Evolutionary conservation across 2,113 vertebrate genomes (phyloP), one percentile per base, ranked within the genome.

Genomic region (Tauraco erythrolophus): DNA sequence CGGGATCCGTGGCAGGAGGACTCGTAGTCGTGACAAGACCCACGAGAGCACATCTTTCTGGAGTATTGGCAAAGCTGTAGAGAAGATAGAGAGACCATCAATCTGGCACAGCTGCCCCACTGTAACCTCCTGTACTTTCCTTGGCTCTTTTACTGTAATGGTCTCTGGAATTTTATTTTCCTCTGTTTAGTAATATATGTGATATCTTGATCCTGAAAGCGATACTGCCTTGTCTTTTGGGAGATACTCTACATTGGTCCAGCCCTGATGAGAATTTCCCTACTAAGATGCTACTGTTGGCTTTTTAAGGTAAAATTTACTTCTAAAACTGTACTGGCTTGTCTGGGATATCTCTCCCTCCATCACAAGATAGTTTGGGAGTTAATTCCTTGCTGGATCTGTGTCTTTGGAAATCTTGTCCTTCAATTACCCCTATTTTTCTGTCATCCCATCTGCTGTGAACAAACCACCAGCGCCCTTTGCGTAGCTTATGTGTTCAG

Each of bases 231-330:
- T 53, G 46, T n/a, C 43, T 75, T 79, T 33, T 12, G 16, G 23
- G 9, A 10, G 17, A 7, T 11, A 0, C 0, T 31, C n/a, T 31
- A 3, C 0, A 3, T 6, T 4, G 5, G 15, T 10, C 35, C 3
- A 9, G 30, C 39, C 69, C 54, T 14, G 74, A 14, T 1, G 14
- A 48, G 37, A 37, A 46, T 75, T 89, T 70, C 64, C 41, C n/a
- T 54, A 18, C 4, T 15, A 19, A 37, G 19, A 22, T 5, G 13
- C 6, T 53, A 19, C 48, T 19, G 3, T 33, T 66, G 70, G 21
- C 10, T 48, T 80, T 62, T 60, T 12, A 25, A 53, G 23, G 24
- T 11, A n/a, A 31, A 75, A 75, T 66, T 91, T 37, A 28, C 64
- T 31, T 46, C 65, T 82, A 15, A 54, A 31, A 7, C 23, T 19